Evolutionary conservation across 2,113 vertebrate species (phyloP).

Genomic region (Galemys pyrenaicus): DNA sequence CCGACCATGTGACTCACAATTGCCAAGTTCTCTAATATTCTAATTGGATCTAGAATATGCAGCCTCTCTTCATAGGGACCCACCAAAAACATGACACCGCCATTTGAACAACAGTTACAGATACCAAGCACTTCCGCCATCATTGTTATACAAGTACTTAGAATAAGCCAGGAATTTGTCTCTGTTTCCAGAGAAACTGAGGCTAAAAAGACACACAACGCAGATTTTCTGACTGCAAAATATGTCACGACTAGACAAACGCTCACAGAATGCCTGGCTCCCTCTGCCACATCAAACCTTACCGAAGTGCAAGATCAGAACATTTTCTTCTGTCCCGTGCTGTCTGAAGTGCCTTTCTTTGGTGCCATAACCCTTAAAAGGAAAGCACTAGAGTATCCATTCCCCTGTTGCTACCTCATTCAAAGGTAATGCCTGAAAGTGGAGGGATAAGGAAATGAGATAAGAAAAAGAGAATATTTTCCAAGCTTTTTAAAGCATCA

Average conservation of each 20-base stretch:
- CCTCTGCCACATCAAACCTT: not conserved
- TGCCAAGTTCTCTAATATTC: constrained; percentile 31
- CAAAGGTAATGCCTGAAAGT: not conserved
- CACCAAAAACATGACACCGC: not conserved
- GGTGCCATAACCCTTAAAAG: not conserved
- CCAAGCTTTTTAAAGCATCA: not conserved
- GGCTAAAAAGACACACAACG: not conserved
- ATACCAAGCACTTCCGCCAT: not conserved
- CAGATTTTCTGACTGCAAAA: not conserved
- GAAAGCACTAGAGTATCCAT: not conserved
- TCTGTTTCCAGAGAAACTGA: not conserved
- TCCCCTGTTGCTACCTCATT: not conserved
- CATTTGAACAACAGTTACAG: not conserved
- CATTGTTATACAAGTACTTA: not conserved
- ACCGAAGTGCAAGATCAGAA: not conserved
- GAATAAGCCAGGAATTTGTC: not conserved
- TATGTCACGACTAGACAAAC: not conserved
- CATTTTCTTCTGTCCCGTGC: not conserved
- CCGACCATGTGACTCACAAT: not conserved
- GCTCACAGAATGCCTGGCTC: not conserved
- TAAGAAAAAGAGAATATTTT: constrained; percentile 14
- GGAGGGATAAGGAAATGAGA: not conserved
- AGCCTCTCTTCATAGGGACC: not conserved
- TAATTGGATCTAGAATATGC: not conserved
- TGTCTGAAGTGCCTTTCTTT: not conserved